Conservation (phyloP, 1,140 invertebrate genomes). For the Proctacanthus coquilletti region DNA sequence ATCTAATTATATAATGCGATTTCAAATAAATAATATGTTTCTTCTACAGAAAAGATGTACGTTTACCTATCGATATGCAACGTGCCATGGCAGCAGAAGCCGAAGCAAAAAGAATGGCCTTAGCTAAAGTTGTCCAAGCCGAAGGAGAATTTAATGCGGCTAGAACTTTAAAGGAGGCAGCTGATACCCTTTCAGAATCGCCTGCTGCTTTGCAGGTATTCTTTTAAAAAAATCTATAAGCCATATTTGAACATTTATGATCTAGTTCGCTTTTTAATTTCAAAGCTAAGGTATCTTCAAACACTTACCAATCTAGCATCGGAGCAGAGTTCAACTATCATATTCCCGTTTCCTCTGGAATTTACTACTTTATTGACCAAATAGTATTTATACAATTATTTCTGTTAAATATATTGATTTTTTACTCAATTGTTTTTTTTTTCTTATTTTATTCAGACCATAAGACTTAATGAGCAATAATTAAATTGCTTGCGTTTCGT, state of each 20-base stretch:
- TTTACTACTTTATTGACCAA: constrained; percentile 15
- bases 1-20: too few relatives aligned
- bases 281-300: constrained; percentile 36
- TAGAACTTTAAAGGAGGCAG: constrained; percentile 74
- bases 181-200: constrained; percentile 76
- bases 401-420: too few relatives aligned
- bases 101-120: constrained; percentile 52
- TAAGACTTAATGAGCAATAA: too few relatives aligned
- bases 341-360: constrained; percentile 89
- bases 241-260: neutral
- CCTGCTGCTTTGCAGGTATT: constrained; percentile 77
- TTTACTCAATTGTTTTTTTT: too few relatives aligned
- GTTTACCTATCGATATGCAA: constrained; percentile 66
- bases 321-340: constrained; percentile 93
- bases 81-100: constrained; percentile 75
- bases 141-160: constrained; percentile 82
- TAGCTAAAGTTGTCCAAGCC: constrained; percentile 63
- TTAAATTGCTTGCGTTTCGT: too few relatives aligned
- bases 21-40: neutral
- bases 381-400: too few relatives aligned
- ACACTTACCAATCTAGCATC: constrained; percentile 86
- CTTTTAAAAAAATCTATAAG: too few relatives aligned
- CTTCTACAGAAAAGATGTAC: constrained; percentile 65
- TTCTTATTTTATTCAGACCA: too few relatives aligned
- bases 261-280: neutral